Percentiles rank a stretch among this genome's conserved stretches.
Conservation (phyloP, 2,888 invertebrate species). For the Chymomyza procnemis region DNA sequence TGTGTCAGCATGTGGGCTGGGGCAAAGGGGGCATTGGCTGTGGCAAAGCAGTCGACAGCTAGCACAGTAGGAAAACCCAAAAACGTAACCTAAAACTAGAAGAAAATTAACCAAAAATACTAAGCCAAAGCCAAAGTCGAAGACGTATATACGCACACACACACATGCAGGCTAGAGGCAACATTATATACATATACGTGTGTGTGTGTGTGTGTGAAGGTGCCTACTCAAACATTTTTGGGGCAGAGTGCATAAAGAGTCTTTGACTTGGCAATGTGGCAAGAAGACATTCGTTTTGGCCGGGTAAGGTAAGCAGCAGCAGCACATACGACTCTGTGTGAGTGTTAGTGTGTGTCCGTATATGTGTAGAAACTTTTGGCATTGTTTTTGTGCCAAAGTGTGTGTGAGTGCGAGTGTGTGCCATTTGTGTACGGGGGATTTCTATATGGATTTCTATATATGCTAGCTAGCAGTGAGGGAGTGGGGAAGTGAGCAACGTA, state of each 20-base stretch:
- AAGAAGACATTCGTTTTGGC: constrained; percentile 44
- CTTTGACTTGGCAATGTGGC: constrained; percentile 69
- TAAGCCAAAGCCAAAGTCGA: constrained; percentile 66
- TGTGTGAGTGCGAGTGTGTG: constrained; percentile 15
- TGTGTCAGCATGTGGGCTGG: not conserved
- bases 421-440: constrained; percentile 59
- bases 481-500: constrained; percentile 27
- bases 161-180: constrained; percentile 16
- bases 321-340: constrained; percentile 43
- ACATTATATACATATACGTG: not conserved
- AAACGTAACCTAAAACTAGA: constrained; percentile 74
- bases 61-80: constrained; percentile 66
- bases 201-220: not conserved
- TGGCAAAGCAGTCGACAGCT: constrained; percentile 26
- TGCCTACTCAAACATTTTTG: constrained; percentile 6
- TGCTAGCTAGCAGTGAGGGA: not conserved
- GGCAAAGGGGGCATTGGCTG: not conserved
- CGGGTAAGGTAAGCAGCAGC: not conserved
- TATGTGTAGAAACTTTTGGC: constrained; percentile 63
- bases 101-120: constrained; percentile 75
- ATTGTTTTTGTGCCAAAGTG: constrained; percentile 60
- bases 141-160: constrained; percentile 35
- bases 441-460: constrained; percentile 17
- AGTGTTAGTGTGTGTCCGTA: constrained; percentile 13
- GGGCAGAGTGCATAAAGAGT: constrained; percentile 47